Evolutionary conservation across 2,797 vertebrate species (phyloP), one percentile per base, ranked within the genome.

Genomic region (Lindbergichthys nudifrons): DNA sequence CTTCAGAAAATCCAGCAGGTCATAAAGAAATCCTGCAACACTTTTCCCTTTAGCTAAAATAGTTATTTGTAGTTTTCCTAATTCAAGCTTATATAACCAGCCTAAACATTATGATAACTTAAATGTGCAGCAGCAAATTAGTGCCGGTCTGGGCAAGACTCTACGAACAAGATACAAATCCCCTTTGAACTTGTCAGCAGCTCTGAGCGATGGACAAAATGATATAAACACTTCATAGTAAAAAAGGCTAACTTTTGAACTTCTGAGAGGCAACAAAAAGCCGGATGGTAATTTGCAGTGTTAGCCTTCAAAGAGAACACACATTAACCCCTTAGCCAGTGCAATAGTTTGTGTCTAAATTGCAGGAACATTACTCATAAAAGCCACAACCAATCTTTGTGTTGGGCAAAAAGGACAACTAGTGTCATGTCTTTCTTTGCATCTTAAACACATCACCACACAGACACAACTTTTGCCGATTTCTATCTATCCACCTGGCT

Each of bases 131-230:
- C 71, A 48, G 52, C 11, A 70, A 73, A 86, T 82, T 77, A 67
- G 65, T 5, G 74, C 5, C 11, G 43, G 71, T 69, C 70, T 52
- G 30, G 58, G 21, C 64, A 3, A 41, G 45, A 43, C 66, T 61
- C n/a, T 26, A 53, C 46, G 76, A 74, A 76, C 39, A 70, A 43
- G 19, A 26, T 68, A 60, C 42, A 36, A 26, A 5, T 54, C 79
- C 51, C 26, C 75, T 83, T 86, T 80, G 73, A 86, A 80, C 63
- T 78, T 47, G 39, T 41, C 10, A 43, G 60, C 16, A 18, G 75
- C 77, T 80, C 10, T 2, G 45, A 78, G 66, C 53, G 51, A 71
- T 32, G 46, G 54, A 70, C 57, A 47, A 42, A 70, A 76, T 62
- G 77, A 64, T 8, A 23, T 48, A 71, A 73, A 70, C 18, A 43